Conservation (phyloP, 2,888 invertebrate species). For the Drosophila infuscata region DNA sequence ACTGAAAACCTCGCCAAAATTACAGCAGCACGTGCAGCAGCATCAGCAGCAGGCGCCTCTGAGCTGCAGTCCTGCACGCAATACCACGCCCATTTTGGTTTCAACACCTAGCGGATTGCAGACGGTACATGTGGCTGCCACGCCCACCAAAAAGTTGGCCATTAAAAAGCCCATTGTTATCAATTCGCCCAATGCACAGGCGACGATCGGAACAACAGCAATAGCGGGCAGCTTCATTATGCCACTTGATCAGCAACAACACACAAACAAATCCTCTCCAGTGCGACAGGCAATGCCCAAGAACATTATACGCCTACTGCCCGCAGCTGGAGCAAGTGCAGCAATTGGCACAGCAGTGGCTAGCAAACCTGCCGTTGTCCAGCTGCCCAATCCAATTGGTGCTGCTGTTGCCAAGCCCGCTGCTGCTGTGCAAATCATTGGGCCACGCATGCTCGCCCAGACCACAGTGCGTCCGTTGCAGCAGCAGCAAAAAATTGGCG, state of each 20-base stretch:
- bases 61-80: conserved; percentile 52
- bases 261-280: conserved; percentile 32
- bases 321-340: conserved; percentile 39
- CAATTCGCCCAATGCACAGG: conserved; percentile 32
- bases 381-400: conserved; percentile 32
- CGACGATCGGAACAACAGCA: neutral
- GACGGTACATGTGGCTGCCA: conserved; percentile 83
- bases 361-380: conserved; percentile 40
- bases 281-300: conserved; percentile 65
- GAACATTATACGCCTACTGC: conserved; percentile 75
- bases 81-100: conserved; percentile 81
- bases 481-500: conserved; percentile 72
- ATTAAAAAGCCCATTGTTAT: conserved; percentile 82
- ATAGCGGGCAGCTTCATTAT: conserved; percentile 47
- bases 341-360: conserved; percentile 16
- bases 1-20: conserved; percentile 36
- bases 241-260: conserved; percentile 40
- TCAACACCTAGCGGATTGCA: conserved; percentile 83
- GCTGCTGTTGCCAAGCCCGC: conserved; percentile 23
- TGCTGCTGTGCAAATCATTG: conserved; percentile 66
- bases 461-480: conserved; percentile 67
- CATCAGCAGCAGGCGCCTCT: conserved; percentile 12
- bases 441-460: conserved; percentile 72
- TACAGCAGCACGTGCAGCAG: conserved; percentile 21
- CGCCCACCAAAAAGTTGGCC: conserved; percentile 72